Evolutionary conservation across 2,797 vertebrate genomes (phyloP).

Genomic region (Leptatherina wallacei): DNA sequence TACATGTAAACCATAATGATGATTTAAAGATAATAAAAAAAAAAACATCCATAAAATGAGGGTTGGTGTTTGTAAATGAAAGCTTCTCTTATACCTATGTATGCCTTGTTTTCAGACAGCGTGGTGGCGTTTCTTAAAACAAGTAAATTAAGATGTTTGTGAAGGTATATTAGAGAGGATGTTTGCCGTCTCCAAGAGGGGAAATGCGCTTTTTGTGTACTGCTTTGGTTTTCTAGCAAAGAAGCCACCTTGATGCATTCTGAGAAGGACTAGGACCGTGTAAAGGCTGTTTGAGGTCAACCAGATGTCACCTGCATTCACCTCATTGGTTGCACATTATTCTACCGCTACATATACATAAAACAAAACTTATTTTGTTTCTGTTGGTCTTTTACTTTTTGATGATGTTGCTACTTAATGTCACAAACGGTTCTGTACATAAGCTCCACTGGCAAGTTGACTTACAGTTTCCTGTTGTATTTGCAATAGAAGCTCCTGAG

Average conservation of each 20-base stretch:
- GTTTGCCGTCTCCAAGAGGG: constrained; percentile 53
- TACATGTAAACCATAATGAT: constrained; percentile 4
- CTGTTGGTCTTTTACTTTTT: not conserved
- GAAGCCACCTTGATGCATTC: constrained; percentile 38
- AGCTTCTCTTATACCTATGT: constrained; percentile 6
- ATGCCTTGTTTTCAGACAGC: constrained; percentile 16
- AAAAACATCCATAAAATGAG: not conserved
- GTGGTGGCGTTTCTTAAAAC: not conserved
- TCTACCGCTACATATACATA: not conserved
- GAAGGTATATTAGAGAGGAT: constrained; percentile 29
- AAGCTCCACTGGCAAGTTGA: constrained; percentile 44
- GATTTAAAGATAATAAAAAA: constrained; percentile 27
- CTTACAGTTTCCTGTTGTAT: constrained; percentile 76
- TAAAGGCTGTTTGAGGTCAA: constrained; percentile 58
- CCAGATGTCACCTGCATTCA: constrained; percentile 32
- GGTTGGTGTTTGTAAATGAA: constrained; percentile 20
- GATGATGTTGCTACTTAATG: not conserved
- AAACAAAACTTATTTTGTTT: not conserved
- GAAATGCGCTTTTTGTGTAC: constrained; percentile 51
- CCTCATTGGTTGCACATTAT: not conserved
- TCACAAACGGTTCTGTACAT: constrained; percentile 16
- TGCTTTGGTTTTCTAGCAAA: constrained; percentile 50
- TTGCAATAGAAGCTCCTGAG: constrained; percentile 55
- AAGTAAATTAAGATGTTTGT: constrained; percentile 31
- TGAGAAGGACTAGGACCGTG: constrained; percentile 23